Conservation (phyloP, 2,888 invertebrate species). For the Amphipyra berbera region DNA sequence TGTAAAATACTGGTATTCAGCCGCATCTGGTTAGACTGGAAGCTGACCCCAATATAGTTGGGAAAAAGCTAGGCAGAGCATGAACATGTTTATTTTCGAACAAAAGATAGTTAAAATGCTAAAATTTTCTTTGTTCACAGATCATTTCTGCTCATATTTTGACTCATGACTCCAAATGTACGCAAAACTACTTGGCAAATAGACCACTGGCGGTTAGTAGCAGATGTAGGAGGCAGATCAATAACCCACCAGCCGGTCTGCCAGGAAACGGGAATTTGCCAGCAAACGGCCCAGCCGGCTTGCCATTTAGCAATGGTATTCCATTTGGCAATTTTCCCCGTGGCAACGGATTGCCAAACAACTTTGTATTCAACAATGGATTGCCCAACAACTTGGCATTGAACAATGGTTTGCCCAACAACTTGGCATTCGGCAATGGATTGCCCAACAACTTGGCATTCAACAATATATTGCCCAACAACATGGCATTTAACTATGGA, state of each 20-base stretch:
- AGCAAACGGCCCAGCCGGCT: not conserved
- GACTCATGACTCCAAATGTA: slow-evolving; percentile 36
- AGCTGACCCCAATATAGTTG: no score
- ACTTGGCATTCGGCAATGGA: slow-evolving; percentile 14
- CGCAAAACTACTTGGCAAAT: slow-evolving; percentile 11
- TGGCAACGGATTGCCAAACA: slow-evolving; percentile 10
- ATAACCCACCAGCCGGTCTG: not conserved
- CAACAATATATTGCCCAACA: slow-evolving; percentile 19
- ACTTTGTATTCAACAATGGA: slow-evolving; percentile 6
- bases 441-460: slow-evolving; percentile 9
- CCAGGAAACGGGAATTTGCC: slow-evolving; percentile 12
- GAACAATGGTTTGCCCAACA: slow-evolving; percentile 14
- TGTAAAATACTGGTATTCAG: no score
- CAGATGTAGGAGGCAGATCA: slow-evolving; percentile 37
- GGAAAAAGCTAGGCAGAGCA: no score
- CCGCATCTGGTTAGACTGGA: no score
- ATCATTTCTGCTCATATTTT: slow-evolving; percentile 54
- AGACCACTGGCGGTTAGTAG: not conserved
- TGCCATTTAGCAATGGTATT: slow-evolving; percentile 9
- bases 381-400: slow-evolving; percentile 13
- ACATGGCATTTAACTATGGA: slow-evolving; percentile 4
- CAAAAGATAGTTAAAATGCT: no score
- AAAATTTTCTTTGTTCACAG: slow-evolving; percentile 60
- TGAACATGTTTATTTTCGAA: no score
- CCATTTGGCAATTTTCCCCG: slow-evolving; percentile 8